Evolutionary conservation across 2,888 invertebrate genomes (phyloP).

Genomic region (Heliconius ismenius): DNA sequence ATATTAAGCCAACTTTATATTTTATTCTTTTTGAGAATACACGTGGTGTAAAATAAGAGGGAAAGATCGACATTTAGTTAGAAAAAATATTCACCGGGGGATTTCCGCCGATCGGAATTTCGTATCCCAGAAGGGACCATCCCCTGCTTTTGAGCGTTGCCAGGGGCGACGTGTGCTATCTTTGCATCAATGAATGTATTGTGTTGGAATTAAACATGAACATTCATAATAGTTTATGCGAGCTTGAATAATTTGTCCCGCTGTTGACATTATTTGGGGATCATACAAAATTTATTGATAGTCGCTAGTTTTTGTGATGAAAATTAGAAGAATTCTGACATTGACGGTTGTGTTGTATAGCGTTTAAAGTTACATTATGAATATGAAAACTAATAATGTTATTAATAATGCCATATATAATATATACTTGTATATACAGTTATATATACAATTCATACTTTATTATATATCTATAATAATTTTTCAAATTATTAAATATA

Average conservation of each 20-base stretch:
- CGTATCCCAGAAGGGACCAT: constrained; percentile 62
- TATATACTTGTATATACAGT: background rate
- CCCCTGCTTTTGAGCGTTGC: constrained; percentile 65
- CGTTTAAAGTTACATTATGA: background rate
- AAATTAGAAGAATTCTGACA: background rate
- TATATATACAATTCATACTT: background rate
- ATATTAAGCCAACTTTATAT: background rate
- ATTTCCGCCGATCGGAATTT: constrained; percentile 69
- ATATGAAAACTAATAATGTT: background rate
- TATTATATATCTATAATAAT: background rate
- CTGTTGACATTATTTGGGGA: constrained; percentile 68
- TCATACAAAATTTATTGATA: constrained; percentile 62
- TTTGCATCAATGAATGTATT: constrained; percentile 64
- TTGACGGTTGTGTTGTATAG: background rate
- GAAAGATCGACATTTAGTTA: constrained; percentile 41
- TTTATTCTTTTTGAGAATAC: background rate
- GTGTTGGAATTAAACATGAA: constrained; percentile 45
- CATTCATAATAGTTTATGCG: constrained; percentile 40
- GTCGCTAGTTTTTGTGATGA: constrained; percentile 48
- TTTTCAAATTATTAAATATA: background rate
- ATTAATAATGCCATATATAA: background rate
- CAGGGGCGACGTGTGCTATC: constrained; percentile 66
- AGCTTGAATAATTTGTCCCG: constrained; percentile 62
- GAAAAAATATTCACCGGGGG: constrained; percentile 70
- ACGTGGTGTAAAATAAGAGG: constrained; percentile 19